Evolutionary conservation across 2,797 vertebrate genomes (phyloP).

Genomic region (Galagoides demidoff): DNA sequence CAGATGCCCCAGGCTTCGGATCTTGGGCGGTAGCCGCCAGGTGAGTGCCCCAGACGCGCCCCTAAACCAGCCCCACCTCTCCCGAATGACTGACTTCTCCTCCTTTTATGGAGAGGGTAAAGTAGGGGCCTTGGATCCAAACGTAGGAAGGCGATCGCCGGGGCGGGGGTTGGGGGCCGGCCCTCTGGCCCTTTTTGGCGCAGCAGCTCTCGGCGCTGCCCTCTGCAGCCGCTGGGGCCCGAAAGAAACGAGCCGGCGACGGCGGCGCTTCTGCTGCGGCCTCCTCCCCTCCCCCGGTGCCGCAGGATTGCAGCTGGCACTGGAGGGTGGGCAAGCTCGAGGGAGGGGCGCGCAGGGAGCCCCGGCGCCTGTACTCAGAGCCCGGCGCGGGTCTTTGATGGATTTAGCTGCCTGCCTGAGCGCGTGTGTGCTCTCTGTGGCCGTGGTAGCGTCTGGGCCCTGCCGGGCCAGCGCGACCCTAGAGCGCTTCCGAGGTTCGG

Average conservation of each 20-base stretch:
- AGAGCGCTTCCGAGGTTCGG: constrained; percentile 77
- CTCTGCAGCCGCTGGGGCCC: constrained; percentile 77
- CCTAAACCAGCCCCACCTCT: constrained; percentile 54
- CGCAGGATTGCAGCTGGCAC: constrained; percentile 78
- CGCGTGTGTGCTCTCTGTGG: constrained; percentile 63
- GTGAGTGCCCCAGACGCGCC: constrained; percentile 74
- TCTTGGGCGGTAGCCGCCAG: constrained; percentile 75
- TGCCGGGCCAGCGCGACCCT: constrained; percentile 47
- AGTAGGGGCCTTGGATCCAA: constrained; percentile 37
- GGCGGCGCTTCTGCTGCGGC: constrained; percentile 69
- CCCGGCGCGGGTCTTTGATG: constrained; percentile 47
- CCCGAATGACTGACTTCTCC: constrained; percentile 55
- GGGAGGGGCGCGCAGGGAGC: constrained; percentile 70
- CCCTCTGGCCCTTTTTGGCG: constrained; percentile 75
- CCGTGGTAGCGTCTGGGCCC: constrained; percentile 53
- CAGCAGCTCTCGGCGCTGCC: constrained; percentile 73
- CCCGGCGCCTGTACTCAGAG: constrained; percentile 30
- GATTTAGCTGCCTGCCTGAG: constrained; percentile 57
- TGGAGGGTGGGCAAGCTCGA: constrained; percentile 70
- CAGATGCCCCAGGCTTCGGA: constrained; percentile 61
- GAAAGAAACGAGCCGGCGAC: constrained; percentile 62
- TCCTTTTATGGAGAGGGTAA: constrained; percentile 69
- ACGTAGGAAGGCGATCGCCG: constrained; percentile 32
- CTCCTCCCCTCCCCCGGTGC: constrained; percentile 76
- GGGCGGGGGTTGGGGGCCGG: constrained; percentile 64